These are phyloP conservation scores for Dynastes maya DNA, from an alignment of 2,888 invertebrate species.

Conservation along the genomic window DNA sequence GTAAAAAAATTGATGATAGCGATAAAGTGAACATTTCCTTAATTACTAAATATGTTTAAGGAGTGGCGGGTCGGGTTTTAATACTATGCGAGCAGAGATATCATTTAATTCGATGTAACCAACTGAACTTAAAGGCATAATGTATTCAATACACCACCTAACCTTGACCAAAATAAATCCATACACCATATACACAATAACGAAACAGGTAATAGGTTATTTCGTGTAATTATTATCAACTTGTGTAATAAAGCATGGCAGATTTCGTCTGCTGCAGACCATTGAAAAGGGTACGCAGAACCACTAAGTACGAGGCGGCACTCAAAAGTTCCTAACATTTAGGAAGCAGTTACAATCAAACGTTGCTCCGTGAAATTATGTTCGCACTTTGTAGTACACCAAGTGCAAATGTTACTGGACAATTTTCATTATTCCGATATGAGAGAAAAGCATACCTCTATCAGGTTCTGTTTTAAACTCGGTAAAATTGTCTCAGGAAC, in stretches of 20 bases:
- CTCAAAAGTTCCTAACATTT: too few relatives aligned
- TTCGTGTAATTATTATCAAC: conserved; percentile 32
- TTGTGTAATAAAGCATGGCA: not conserved
- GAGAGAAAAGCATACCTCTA: too few relatives aligned
- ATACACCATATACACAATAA: conserved; percentile 7
- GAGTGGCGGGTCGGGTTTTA: not conserved
- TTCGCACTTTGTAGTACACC: too few relatives aligned
- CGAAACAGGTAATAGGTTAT: conserved; percentile 23
- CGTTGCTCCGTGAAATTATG: too few relatives aligned
- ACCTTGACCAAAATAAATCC: conserved; percentile 33
- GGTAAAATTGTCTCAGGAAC: too few relatives aligned
- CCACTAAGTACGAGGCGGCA: not conserved
- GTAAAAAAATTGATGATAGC: not conserved
- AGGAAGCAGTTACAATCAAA: too few relatives aligned
- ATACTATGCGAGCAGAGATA: not conserved
- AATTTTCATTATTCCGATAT: too few relatives aligned
- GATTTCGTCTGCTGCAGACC: not conserved
- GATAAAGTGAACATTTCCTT: not conserved
- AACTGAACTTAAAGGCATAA: conserved; percentile 8
- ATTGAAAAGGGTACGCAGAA: not conserved
- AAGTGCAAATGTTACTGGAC: too few relatives aligned
- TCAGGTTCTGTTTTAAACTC: too few relatives aligned
- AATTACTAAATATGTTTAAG: conserved; percentile 3
- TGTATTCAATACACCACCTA: conserved; percentile 12
- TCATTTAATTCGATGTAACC: conserved; percentile 8